phyloP scores from a whole-genome alignment of 1,140 invertebrate genomes.

The Caenorhabditis brenneri region DNA sequence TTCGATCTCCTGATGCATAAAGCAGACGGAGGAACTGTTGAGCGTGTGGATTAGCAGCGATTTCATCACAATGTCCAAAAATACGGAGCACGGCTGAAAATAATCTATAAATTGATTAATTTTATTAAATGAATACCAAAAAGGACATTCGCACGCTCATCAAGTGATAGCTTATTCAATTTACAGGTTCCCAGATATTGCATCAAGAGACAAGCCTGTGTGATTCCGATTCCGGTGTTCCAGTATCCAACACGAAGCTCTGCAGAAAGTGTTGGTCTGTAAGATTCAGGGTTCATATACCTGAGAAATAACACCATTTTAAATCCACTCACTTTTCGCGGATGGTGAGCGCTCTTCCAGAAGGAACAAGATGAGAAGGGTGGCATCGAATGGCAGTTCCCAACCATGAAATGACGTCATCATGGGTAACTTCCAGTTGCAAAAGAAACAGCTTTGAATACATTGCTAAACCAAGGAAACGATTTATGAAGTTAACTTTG shows the following conservation, averaged over 20 bases:
- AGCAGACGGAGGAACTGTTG: background rate
- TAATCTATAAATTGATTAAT: background rate
- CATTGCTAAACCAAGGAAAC: background rate
- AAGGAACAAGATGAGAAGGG: background rate
- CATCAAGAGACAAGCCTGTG: background rate
- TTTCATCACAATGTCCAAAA: conserved; percentile 1
- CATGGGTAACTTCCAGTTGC: background rate
- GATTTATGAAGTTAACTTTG: too few relatives aligned
- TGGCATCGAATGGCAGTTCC: background rate
- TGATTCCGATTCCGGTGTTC: background rate
- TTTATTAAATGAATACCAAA: too few relatives aligned
- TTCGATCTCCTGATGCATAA: background rate
- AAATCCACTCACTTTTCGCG: background rate
- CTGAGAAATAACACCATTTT: too few relatives aligned
- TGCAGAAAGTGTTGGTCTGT: background rate
- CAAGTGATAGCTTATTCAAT: background rate
- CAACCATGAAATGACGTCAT: conserved; percentile 1
- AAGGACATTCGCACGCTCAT: background rate
- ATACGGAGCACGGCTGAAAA: conserved; percentile 3
- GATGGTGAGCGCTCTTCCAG: background rate
- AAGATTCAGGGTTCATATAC: too few relatives aligned
- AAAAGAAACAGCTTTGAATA: background rate
- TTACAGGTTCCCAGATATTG: background rate
- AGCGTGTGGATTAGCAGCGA: background rate
- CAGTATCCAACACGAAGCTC: background rate